A percentile compares a stretch with the other conserved stretches of the same genome.
Conservation (phyloP, 2,888 invertebrate species). For the Electrophaes corylata region DNA sequence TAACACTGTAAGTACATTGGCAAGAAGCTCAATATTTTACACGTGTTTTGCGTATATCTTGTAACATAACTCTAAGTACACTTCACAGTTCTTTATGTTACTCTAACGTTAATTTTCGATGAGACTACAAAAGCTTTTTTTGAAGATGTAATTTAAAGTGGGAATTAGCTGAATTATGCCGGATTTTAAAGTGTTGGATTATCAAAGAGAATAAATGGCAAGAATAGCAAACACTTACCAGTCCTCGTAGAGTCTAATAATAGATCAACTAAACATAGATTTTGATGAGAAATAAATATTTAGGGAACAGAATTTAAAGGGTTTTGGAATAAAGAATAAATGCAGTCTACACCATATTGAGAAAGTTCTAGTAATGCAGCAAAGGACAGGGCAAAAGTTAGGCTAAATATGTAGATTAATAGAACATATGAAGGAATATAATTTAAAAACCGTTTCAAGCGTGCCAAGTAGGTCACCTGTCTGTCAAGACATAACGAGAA, state of each 20-base stretch:
- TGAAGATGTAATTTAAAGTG: neutral
- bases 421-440: conserved; percentile 51
- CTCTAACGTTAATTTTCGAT: neutral
- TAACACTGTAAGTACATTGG: conserved; percentile 26
- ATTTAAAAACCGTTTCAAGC: conserved; percentile 54
- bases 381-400: neutral
- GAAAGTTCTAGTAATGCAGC: neutral
- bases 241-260: conserved; percentile 47
- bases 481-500: conserved; percentile 59
- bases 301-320: conserved; percentile 39
- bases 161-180: neutral
- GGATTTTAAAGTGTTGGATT: neutral
- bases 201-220: neutral
- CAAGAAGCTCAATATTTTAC: conserved; percentile 27
- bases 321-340: neutral
- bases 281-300: conserved; percentile 51
- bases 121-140: neutral
- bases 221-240: conserved; percentile 37
- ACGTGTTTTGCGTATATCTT: conserved; percentile 1
- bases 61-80: neutral
- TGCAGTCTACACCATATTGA: neutral
- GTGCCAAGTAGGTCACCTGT: conserved; percentile 78
- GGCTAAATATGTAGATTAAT: conserved; percentile 21
- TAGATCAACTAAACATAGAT: conserved; percentile 44
- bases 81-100: neutral